phyloP scores from a whole-genome alignment of 1,140 invertebrate species.

The Saccostrea glomerata region DNA sequence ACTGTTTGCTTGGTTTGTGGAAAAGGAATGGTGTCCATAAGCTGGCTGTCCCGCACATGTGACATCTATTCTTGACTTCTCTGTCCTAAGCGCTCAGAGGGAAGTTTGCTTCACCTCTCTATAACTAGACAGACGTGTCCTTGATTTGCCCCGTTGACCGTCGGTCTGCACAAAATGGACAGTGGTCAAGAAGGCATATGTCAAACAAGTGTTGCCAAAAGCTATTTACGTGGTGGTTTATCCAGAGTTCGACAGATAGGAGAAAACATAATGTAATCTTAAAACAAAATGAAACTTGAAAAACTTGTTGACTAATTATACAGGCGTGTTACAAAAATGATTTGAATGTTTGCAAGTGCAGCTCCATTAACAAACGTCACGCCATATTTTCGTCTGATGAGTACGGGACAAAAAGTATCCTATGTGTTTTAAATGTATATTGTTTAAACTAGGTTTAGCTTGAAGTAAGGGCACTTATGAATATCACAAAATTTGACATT shows the following conservation, averaged over 20 bases:
- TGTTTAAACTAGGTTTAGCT: conserved; percentile 35
- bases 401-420: not conserved
- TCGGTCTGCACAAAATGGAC: not conserved
- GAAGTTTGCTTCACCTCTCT: no score
- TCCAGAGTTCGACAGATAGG: not conserved
- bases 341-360: conserved; percentile 13
- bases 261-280: not conserved
- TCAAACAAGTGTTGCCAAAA: not conserved
- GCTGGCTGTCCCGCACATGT: not conserved
- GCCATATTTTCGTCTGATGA: not conserved
- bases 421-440: conserved; percentile 15
- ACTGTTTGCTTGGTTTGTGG: no score
- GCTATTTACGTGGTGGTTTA: no score
- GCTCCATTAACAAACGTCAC: not conserved
- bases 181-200: not conserved
- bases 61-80: not conserved
- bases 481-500: conserved; percentile 35
- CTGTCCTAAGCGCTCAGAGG: no score
- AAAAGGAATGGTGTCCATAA: no score
- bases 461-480: conserved; percentile 24
- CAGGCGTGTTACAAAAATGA: not conserved
- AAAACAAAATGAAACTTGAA: no score
- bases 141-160: conserved; percentile 14
- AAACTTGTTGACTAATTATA: not conserved
- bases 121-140: not conserved